Percentiles rank a stretch among this genome's conserved stretches.
phyloP scores from a whole-genome alignment of 1,140 invertebrate genomes.

The Drosophila malerkotliana region DNA sequence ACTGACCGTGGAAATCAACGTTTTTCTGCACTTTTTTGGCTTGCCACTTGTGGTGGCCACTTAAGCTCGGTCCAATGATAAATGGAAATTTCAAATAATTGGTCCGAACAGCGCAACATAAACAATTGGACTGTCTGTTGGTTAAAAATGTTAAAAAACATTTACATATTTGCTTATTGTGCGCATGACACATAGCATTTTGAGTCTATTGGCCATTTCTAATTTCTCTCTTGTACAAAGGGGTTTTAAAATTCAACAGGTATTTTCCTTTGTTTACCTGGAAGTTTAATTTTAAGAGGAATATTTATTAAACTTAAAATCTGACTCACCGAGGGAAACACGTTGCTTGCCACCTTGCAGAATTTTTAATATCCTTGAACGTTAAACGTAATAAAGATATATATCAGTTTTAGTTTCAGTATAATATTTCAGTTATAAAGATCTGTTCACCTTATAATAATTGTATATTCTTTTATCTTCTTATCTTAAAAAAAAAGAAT shows the following conservation, averaged over 20 bases:
- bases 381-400: too few species aligned
- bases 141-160: neutral
- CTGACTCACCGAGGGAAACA: too few species aligned
- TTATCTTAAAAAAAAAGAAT: too few species aligned
- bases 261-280: neutral
- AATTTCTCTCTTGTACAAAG: neutral
- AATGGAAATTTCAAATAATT: neutral
- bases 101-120: neutral
- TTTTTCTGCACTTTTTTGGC: constrained; percentile 13
- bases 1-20: constrained; percentile 13
- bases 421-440: too few species aligned
- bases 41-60: constrained; percentile 14
- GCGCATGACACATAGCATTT: constrained; percentile 10
- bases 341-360: too few species aligned
- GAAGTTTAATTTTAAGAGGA: too few species aligned
- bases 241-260: neutral
- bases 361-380: too few species aligned
- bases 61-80: neutral
- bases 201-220: neutral
- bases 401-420: too few species aligned
- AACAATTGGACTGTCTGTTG: constrained; percentile 5
- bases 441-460: too few species aligned
- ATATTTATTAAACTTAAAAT: too few species aligned
- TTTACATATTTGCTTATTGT: constrained; percentile 2
- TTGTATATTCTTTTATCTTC: too few species aligned